Conservation (phyloP, 2,888 invertebrate species). For the Acanthococcus lagerstroemiae region DNA sequence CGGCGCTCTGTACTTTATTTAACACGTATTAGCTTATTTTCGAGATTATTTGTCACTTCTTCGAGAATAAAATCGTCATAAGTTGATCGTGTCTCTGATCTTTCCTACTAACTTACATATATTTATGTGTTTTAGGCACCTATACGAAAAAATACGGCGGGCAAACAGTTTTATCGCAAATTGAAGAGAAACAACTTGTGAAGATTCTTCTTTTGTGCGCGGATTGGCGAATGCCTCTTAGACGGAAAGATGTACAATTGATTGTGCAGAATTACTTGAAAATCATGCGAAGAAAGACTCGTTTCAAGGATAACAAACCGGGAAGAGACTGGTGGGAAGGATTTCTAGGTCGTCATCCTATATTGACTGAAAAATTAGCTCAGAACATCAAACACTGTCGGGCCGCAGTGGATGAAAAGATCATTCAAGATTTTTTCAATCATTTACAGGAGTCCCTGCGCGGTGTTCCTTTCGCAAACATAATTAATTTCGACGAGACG, state of each 20-base stretch:
- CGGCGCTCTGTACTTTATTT: too few species aligned
- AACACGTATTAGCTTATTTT: too few species aligned
- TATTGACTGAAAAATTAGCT: neutral
- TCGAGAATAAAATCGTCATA: too few species aligned
- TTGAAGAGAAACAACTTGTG: neutral
- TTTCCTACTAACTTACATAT: too few species aligned
- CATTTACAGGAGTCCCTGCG: neutral
- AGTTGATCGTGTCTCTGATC: too few species aligned
- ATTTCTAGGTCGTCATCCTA: conserved; percentile 5
- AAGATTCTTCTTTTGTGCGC: neutral
- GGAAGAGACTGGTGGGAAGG: conserved; percentile 3
- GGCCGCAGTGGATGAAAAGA: neutral
- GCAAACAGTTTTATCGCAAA: conserved; percentile 2
- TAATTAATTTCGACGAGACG: conserved; percentile 19
- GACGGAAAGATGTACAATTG: neutral
- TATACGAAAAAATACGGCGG: conserved; percentile 3
- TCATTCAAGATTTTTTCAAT: neutral
- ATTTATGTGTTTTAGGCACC: too few species aligned
- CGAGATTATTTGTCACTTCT: too few species aligned
- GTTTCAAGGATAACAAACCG: conserved; percentile 5
- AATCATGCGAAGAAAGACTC: neutral
- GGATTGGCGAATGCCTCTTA: conserved; percentile 7
- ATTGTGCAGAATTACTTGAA: conserved; percentile 12
- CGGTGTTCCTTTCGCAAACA: conserved; percentile 2
- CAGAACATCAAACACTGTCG: conserved; percentile 6